phyloP scores from a whole-genome alignment of 2,888 invertebrate genomes.

The Drosophila koepferae region DNA sequence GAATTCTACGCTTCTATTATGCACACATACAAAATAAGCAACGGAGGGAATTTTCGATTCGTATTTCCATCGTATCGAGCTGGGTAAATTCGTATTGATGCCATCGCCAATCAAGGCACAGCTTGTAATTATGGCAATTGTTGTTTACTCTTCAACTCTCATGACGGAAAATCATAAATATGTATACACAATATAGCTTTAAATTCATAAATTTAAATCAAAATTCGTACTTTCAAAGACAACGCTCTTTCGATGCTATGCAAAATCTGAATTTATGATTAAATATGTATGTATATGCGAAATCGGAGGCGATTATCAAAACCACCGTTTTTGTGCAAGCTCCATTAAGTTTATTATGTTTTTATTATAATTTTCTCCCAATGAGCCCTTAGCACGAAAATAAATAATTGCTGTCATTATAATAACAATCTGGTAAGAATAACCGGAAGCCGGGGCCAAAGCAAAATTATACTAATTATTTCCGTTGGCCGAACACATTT shows the following conservation, averaged over 20 bases:
- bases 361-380: slow-evolving; percentile 4
- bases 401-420: slow-evolving; percentile 48
- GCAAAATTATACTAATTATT: slow-evolving; percentile 59
- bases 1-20: no score
- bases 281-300: slow-evolving; percentile 11
- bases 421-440: slow-evolving; percentile 34
- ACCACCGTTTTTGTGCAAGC: slow-evolving; percentile 10
- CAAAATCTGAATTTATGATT: slow-evolving; percentile 28
- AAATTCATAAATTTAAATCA: slow-evolving; percentile 3
- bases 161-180: neutral
- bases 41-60: neutral
- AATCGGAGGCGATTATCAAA: slow-evolving; percentile 41
- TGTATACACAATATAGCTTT: neutral
- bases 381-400: slow-evolving; percentile 3
- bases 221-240: slow-evolving; percentile 4
- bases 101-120: neutral
- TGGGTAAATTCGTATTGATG: neutral
- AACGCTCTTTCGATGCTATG: neutral
- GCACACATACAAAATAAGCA: no score
- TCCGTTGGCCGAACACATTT: slow-evolving; percentile 45
- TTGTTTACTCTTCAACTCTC: slow-evolving; percentile 27
- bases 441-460: slow-evolving; percentile 33
- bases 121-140: slow-evolving; percentile 56
- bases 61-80: neutral
- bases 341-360: slow-evolving; percentile 44